Percentiles rank a stretch among this genome's conserved stretches.
Conservation (phyloP, 2,888 invertebrate species). For the Sinelater perroti region DNA sequence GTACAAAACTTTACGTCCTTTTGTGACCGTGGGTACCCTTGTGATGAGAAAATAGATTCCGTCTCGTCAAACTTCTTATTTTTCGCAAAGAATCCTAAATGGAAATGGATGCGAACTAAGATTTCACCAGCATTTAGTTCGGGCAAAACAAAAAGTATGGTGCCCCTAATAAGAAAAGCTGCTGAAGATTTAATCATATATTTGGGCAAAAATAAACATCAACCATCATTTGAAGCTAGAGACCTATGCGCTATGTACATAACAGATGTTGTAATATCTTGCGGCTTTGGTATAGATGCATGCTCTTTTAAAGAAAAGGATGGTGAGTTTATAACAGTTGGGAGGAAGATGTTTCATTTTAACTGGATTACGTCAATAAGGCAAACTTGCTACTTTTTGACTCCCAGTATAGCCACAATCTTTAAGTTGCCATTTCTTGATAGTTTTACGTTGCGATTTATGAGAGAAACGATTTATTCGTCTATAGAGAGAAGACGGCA, state of each 20-base stretch:
- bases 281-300: constrained; percentile 61
- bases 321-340: constrained; percentile 56
- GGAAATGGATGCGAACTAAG: constrained; percentile 63
- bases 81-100: constrained; percentile 60
- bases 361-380: constrained; percentile 44
- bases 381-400: constrained; percentile 47
- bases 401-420: constrained; percentile 43
- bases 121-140: constrained; percentile 64
- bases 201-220: constrained; percentile 56
- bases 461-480: constrained; percentile 50
- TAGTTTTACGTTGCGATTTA: constrained; percentile 44
- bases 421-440: constrained; percentile 49
- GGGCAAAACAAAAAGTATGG: constrained; percentile 64
- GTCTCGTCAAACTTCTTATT: constrained; percentile 58
- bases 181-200: constrained; percentile 47
- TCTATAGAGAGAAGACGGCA: constrained; percentile 48
- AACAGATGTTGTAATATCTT: constrained; percentile 60
- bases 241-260: constrained; percentile 57
- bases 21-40: constrained; percentile 58
- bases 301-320: constrained; percentile 55
- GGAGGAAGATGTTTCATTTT: constrained; percentile 52
- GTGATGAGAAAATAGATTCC: constrained; percentile 57
- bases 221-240: constrained; percentile 49
- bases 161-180: constrained; percentile 58
- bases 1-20: constrained; percentile 61